phyloP scores from a whole-genome alignment of 2,113 vertebrate species.

The Accipiter virgatus region DNA sequence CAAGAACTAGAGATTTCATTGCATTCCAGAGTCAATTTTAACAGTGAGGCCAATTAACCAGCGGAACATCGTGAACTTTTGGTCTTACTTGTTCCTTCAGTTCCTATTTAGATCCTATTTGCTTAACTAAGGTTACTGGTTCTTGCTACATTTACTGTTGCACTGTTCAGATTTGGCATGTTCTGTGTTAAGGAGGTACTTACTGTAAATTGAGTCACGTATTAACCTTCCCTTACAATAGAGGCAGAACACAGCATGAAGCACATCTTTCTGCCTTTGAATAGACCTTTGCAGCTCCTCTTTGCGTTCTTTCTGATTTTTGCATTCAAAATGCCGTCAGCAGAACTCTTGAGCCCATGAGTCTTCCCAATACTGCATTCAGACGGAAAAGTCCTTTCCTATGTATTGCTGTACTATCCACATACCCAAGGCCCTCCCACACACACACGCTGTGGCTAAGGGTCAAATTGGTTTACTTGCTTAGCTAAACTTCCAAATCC shows the following conservation, averaged over 20 bases:
- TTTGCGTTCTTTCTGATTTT: neutral
- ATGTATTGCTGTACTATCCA: neutral
- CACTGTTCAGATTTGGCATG: neutral
- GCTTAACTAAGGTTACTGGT: neutral
- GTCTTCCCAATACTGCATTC: neutral
- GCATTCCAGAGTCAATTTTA: neutral
- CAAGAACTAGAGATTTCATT: neutral
- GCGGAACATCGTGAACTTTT: neutral
- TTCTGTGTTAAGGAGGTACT: neutral
- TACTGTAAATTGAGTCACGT: neutral
- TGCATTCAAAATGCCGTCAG: neutral
- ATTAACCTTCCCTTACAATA: neutral
- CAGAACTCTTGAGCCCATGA: neutral
- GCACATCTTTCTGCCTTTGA: neutral
- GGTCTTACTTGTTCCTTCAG: neutral
- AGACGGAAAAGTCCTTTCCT: neutral
- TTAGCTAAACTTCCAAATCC: neutral
- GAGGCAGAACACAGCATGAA: neutral
- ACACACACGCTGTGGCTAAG: accelerated
- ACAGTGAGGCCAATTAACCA: neutral
- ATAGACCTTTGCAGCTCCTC: neutral
- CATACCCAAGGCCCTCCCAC: neutral
- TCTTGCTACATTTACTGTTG: neutral
- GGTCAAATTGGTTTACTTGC: neutral
- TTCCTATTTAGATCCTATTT: neutral